Conservation (phyloP, 2,797 vertebrate species). For the Pangasius macronema region DNA sequence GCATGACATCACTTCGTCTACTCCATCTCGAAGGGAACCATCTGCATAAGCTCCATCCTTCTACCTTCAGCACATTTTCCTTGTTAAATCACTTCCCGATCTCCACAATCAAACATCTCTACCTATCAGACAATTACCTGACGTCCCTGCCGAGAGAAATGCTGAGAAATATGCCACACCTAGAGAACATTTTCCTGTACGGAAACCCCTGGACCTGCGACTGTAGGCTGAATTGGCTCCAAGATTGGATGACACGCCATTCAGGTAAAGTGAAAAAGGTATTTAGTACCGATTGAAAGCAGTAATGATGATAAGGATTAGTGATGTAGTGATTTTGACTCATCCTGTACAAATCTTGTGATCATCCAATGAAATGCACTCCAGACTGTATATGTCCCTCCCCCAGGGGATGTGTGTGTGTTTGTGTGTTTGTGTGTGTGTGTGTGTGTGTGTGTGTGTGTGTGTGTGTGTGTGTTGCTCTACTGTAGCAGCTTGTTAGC, state of each 20-base stretch:
- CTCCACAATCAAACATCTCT: conserved; percentile 89
- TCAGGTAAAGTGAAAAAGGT: conserved; percentile 72
- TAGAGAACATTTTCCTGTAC: conserved; percentile 87
- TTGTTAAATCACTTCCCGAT: conserved; percentile 84
- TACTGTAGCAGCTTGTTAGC: not conserved
- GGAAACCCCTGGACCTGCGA: conserved; percentile 91
- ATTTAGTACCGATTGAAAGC: not conserved
- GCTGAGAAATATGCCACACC: conserved; percentile 77
- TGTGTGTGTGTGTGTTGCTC: not conserved
- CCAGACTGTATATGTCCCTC: not conserved
- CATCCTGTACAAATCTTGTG: not conserved
- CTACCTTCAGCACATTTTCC: conserved; percentile 83
- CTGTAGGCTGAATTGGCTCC: conserved; percentile 83
- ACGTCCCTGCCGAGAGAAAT: conserved; percentile 71
- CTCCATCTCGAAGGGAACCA: conserved; percentile 91
- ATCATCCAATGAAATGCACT: not conserved
- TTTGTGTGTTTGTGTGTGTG: not conserved
- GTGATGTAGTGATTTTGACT: not conserved
- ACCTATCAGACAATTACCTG: conserved; percentile 90
- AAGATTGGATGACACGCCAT: conserved; percentile 77
- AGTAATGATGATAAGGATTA: not conserved
- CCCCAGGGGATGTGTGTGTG: no score
- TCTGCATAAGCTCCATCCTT: conserved; percentile 86
- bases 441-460: not conserved
- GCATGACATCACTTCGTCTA: conserved; percentile 84